Evolutionary conservation across 2,113 vertebrate species (phyloP), one percentile per base, ranked within the genome.

Genomic region (Notiomystis cincta): DNA sequence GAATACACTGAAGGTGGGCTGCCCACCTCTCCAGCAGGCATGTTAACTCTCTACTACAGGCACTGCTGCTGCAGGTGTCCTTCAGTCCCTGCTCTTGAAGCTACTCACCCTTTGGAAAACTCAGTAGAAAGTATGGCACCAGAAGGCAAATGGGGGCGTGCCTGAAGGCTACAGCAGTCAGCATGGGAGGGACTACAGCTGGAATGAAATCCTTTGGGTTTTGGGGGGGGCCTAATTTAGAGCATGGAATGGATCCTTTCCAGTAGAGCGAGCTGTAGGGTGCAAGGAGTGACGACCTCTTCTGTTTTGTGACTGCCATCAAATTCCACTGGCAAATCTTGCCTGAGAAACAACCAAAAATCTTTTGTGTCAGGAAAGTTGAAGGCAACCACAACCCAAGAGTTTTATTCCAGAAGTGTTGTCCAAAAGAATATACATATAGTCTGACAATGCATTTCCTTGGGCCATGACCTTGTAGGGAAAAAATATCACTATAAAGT

Each of bases 131-230:
- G 57, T 11, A 90, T 9, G 37, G 91, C 86, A 92, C 15, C 1
- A 2, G 75, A 86, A 92, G 45, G 40, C 7, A 90, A 72, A 86
- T 20, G 50, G 71, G 50, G 9, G 38, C 0, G 0, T 83, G 83
- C 80, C 89, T 87, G 80, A 87, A 94, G 89, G 91, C 89, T 94
- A 87, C 2, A 0, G 47, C 67, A 94, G 89, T 42, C 67, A 84
- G 80, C 67, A 89, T 17, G 56, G 76, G 48, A 93, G 31, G 37
- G 20, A 83, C 58, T 77, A 53, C n/a, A 77, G 45, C 22, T 83
- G 67, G 31, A 91, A 84, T 38, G 9, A 83, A 57, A 57, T 25
- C 8, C 28, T 57, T 56, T 8, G 21, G 10, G 24, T 17, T 71
- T 18, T 28, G 1, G 16, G 23, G 40, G 40, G 48, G 31, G 11